Percentiles rank a stretch among this genome's conserved stretches.
Conservation (phyloP, 2,797 vertebrate species). For the Sebastes minor region DNA sequence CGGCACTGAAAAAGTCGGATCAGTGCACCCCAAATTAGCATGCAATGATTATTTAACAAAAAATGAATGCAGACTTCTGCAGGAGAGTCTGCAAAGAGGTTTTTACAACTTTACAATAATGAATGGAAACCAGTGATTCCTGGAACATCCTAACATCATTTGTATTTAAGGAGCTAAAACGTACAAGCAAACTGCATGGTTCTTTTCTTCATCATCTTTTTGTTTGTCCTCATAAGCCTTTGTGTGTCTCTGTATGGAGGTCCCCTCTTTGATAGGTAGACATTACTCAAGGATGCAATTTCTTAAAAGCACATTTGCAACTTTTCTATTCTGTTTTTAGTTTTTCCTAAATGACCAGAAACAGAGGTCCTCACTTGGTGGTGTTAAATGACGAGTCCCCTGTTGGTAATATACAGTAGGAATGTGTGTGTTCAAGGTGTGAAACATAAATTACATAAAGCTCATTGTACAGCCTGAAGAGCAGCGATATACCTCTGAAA, state of each 20-base stretch:
- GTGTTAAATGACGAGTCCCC: not conserved
- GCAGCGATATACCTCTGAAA: not conserved
- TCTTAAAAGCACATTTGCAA: not conserved
- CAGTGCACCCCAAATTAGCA: not conserved
- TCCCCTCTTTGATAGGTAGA: not conserved
- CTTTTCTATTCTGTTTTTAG: not conserved
- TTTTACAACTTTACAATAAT: not conserved
- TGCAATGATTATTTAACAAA: not conserved
- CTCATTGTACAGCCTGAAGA: not conserved
- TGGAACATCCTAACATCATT: not conserved
- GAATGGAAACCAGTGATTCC: not conserved
- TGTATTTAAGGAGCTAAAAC: not conserved
- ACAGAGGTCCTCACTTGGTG: not conserved
- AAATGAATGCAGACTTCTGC: not conserved
- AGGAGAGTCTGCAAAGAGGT: not conserved
- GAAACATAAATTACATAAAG: not conserved
- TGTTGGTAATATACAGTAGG: not conserved
- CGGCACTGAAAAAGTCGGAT: no score
- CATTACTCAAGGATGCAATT: fast-evolving
- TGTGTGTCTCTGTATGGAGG: not conserved
- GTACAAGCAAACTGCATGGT: not conserved
- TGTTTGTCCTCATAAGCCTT: not conserved
- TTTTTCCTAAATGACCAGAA: not conserved
- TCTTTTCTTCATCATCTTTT: not conserved
- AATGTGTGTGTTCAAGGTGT: not conserved